Conservation (phyloP, 2,888 invertebrate genomes). For the Aproaerema taeniolella region DNA sequence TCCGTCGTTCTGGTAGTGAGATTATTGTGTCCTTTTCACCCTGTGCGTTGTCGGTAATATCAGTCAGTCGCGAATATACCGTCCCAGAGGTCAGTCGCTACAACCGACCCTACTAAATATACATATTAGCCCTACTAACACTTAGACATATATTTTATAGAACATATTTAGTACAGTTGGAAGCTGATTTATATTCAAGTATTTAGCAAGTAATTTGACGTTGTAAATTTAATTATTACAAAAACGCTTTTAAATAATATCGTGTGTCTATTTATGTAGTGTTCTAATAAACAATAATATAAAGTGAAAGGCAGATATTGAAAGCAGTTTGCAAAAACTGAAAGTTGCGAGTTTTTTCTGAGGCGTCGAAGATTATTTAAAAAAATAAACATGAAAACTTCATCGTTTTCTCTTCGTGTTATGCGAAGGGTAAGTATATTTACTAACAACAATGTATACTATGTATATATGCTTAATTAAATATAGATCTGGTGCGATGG, state of each 20-base stretch:
- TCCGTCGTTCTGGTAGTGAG: slow-evolving; percentile 33
- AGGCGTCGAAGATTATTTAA: too few relatives aligned
- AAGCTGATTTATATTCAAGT: slow-evolving; percentile 2
- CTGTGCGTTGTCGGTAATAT: slow-evolving; percentile 53
- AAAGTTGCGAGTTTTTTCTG: too few relatives aligned
- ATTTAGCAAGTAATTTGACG: not conserved
- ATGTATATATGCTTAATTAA: too few relatives aligned
- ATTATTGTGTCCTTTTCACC: slow-evolving; percentile 65
- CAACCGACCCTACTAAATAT: slow-evolving; percentile 19
- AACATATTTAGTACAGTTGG: slow-evolving; percentile 5
- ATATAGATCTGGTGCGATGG: too few relatives aligned
- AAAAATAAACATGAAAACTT: slow-evolving; percentile 83
- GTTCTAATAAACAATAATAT: too few relatives aligned
- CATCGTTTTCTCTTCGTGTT: slow-evolving; percentile 86
- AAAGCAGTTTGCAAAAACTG: too few relatives aligned
- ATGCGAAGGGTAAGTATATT: slow-evolving; percentile 84
- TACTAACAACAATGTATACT: too few relatives aligned
- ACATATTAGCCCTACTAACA: slow-evolving; percentile 29
- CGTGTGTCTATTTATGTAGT: slow-evolving; percentile 1
- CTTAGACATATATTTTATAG: slow-evolving; percentile 22
- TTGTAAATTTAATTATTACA: not conserved
- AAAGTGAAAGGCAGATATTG: too few relatives aligned
- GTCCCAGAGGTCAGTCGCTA: slow-evolving; percentile 60
- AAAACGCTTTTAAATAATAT: too few relatives aligned
- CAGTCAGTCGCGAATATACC: slow-evolving; percentile 70